phyloP scores from a whole-genome alignment of 2,113 vertebrate genomes.

The Cavia porcellus region DNA sequence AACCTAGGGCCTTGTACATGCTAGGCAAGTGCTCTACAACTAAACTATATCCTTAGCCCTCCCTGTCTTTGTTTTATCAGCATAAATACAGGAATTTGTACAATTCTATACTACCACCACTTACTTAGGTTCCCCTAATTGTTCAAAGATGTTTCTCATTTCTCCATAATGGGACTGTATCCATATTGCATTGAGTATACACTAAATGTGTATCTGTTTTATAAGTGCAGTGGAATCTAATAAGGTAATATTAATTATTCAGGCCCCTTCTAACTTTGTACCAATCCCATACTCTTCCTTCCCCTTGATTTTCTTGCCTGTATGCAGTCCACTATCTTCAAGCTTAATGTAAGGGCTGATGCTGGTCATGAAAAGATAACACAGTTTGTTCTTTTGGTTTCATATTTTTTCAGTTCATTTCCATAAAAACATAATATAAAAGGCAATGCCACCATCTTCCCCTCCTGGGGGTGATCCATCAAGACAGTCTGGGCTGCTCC shows the following conservation, averaged over 20 bases:
- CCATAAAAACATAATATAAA: constrained; percentile 85
- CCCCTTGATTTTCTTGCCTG: constrained; percentile 1
- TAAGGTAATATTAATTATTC: neutral
- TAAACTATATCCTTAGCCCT: neutral
- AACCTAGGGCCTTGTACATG: neutral
- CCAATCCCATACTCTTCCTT: constrained; percentile 29
- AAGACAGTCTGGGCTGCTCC: constrained; percentile 34
- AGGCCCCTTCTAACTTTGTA: neutral
- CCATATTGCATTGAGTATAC: neutral
- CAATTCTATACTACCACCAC: neutral
- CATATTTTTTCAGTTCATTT: constrained; percentile 81
- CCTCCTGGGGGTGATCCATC: constrained; percentile 72
- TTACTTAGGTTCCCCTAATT: neutral
- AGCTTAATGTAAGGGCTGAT: constrained; percentile 45
- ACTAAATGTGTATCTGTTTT: constrained; percentile 22
- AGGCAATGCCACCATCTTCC: constrained; percentile 76
- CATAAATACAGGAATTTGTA: constrained; percentile 32
- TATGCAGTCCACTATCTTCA: constrained; percentile 30
- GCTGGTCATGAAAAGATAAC: constrained; percentile 79
- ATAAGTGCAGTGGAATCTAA: constrained; percentile 39
- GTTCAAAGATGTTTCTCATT: neutral
- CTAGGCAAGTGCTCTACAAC: neutral
- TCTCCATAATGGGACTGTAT: neutral
- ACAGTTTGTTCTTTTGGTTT: constrained; percentile 74
- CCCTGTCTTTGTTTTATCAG: constrained; percentile 5